phyloP scores from a whole-genome alignment of 2,113 vertebrate genomes.

The Vanacampus margaritifer region DNA sequence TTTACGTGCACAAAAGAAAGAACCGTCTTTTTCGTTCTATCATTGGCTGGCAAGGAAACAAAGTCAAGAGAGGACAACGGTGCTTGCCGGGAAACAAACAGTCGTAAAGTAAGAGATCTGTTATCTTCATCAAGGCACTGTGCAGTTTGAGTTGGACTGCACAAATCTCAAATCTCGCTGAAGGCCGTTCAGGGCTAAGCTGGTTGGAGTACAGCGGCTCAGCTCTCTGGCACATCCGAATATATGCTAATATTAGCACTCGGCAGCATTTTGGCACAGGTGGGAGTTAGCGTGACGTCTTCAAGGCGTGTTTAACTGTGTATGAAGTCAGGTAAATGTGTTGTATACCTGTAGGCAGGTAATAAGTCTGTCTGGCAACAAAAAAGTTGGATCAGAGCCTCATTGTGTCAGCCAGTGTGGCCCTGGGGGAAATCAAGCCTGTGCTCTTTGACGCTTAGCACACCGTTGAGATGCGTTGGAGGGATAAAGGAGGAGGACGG shows the following conservation, averaged over 20 bases:
- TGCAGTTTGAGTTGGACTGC: slow-evolving; percentile 3
- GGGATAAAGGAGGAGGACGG: not conserved
- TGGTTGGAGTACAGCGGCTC: not conserved
- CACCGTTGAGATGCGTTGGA: slow-evolving; percentile 22
- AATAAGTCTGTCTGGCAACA: slow-evolving; percentile 46
- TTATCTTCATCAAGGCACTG: not conserved
- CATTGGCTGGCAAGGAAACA: not conserved
- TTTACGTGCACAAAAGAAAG: too few relatives aligned
- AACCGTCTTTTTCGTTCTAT: not conserved
- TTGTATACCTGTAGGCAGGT: slow-evolving; percentile 49
- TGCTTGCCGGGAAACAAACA: not conserved
- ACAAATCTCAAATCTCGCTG: not conserved
- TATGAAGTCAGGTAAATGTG: slow-evolving; percentile 48
- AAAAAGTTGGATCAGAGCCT: slow-evolving; percentile 33
- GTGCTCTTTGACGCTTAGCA: slow-evolving; percentile 40
- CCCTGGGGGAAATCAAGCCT: slow-evolving; percentile 66
- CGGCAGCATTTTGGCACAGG: slow-evolving; percentile 14
- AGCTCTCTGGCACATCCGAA: slow-evolving; percentile 27
- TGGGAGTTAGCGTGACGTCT: slow-evolving; percentile 36
- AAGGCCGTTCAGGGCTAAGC: not conserved
- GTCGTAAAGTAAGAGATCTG: not conserved
- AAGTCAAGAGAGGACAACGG: not conserved
- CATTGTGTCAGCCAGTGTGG: slow-evolving; percentile 31
- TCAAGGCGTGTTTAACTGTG: slow-evolving; percentile 50
- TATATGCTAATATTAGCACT: slow-evolving; percentile 48